Base-by-base conservation (phyloP, 2,888 invertebrate genomes). In the Diaperis boleti region DNA sequence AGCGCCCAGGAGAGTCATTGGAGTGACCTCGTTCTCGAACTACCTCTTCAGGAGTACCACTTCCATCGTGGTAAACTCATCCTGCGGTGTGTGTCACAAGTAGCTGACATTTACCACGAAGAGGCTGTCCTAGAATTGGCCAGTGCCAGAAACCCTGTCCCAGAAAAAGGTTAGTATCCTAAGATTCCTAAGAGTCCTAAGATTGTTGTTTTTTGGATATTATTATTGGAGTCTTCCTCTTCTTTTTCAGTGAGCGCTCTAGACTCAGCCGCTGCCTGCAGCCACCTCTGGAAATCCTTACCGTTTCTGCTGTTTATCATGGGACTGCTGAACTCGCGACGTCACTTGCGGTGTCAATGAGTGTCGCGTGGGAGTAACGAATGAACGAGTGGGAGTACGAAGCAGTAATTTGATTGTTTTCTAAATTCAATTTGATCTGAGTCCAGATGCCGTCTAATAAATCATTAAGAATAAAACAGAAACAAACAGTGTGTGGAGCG, bases 81-180 rank as follows among this genome's bases (percentile, higher is more conserved):
- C 59, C 85, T 93, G 37, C 87, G 88, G 54, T 93, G 92, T 77
- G 86, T 87, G 42, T 90, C 92, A 10, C 85, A 88, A 71, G 85
- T 92, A 69, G 86, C 87, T 57, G 86, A 87, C 33, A 84, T 92
- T 62, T 92, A 91, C 83, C 86, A 86, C 70, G 85, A 86, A 78
- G 86, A 86, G 59, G 88, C 89, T 54, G 90, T 88, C 74, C 81
- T 89, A 68, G 88, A 90, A 77, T 86, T 92, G 75, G 88, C 89
- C 64, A 88, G 88, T 61, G 88, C 89, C 44, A 86, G 89, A 56
- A 91, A 92, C 81, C 92, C 92, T 3, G 85, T 91, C 72, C 92
- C 92, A 13, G 92, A 92, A 79, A 54, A 54, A 54, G 54, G 54
- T 54, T 11, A 33, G 33, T 33, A n/a, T 26, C 26, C n/a, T 26